Base-by-base conservation (phyloP, 2,113 vertebrate species). In the Lates calcarifer region DNA sequence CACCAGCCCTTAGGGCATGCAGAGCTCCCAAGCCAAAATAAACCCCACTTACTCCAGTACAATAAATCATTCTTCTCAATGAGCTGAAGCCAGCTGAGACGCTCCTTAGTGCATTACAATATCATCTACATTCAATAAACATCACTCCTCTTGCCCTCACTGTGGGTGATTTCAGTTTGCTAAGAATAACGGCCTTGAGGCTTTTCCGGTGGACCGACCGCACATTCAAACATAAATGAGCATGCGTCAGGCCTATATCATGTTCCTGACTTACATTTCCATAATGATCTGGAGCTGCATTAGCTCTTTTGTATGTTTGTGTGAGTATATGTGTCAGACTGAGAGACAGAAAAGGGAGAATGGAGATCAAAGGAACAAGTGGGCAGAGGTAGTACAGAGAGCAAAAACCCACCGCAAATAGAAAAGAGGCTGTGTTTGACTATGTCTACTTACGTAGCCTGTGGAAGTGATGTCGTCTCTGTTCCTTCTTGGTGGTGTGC, bases 11-110 rank as follows among this genome's bases (percentile, higher is more conserved):
- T 6, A 76, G 92, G 92, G 87, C 88, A 90, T 74, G 77, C 81
- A 63, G 83, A 26, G 72, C 90, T 93, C 92, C 92, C 92, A 81
- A 93, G 93, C 91, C 92, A 93, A 93, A 94, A 94, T 94, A 94
- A 92, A 94, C 89, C 89, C 87, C 88, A 92, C 92, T 93, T 92
- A 91, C 92, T 91, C 79, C 81, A 53, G 83, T 78, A 91, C 93
- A 86, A 93, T 94, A 93, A 94, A 94, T 94, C 93, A 92, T 91
- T 89, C 87, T 89, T 92, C 92, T 93, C 91, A 93, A 94, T 94
- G 91, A 93, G 93, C 90, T 91, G 75, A 77, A 89, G 87, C 91
- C 93, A 92, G 91, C 91, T 92, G 91, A 94, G 89, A 89, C 79
- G 63, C 84, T 91, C 88, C 81, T 89, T 81, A 91, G 85, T 91